These are phyloP conservation scores for Eira barbara DNA, from an alignment of 2,113 vertebrate genomes.

Conservation along the genomic window DNA sequence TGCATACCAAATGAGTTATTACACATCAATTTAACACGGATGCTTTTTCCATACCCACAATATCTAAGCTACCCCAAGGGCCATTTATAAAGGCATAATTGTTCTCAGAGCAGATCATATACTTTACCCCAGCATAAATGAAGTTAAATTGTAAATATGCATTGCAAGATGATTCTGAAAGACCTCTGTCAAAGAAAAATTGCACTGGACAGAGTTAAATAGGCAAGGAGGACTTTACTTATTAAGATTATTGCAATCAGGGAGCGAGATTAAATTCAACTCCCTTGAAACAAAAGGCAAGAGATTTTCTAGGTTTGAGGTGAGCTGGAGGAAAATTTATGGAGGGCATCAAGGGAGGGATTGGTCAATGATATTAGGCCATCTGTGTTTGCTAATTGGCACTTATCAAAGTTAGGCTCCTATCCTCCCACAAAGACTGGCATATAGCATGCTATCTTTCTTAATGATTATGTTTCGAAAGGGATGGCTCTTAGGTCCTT, in stretches of 20 bases:
- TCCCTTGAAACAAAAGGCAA: neutral
- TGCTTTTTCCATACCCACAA: neutral
- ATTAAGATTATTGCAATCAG: neutral
- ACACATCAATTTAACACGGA: neutral
- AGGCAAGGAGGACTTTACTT: neutral
- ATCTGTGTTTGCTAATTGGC: neutral
- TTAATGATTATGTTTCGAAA: neutral
- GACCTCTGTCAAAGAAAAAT: neutral
- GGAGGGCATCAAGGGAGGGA: neutral
- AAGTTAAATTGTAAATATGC: neutral
- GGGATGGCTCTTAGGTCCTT: neutral
- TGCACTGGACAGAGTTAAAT: neutral
- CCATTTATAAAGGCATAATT: neutral
- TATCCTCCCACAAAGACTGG: neutral
- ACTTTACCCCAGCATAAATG: neutral
- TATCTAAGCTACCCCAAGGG: neutral
- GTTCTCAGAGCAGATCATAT: neutral
- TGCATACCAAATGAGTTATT: neutral
- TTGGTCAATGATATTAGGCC: neutral
- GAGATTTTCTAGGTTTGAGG: neutral
- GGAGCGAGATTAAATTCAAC: neutral
- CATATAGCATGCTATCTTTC: neutral
- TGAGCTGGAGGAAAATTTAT: neutral
- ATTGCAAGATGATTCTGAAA: conserved; percentile 18
- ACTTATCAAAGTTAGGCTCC: neutral